phyloP scores from a whole-genome alignment of 2,888 invertebrate genomes.

The Petrolisthes cinctipes region DNA sequence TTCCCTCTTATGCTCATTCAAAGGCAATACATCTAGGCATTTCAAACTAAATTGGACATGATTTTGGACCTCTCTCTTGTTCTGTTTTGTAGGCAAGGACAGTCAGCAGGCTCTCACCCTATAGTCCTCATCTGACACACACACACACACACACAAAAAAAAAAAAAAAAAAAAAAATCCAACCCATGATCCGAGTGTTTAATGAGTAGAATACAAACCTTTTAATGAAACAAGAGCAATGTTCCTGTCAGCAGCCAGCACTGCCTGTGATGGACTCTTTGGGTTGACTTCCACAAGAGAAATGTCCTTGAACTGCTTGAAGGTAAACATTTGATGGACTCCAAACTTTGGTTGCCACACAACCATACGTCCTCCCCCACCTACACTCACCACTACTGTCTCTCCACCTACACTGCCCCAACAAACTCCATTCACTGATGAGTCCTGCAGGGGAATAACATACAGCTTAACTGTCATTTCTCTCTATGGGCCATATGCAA shows the following conservation, averaged over 20 bases:
- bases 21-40: no score
- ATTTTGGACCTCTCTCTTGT: no score
- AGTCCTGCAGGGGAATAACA: conserved; percentile 2
- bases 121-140: no score
- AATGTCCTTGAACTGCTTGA: conserved; percentile 23
- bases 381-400: conserved; percentile 39
- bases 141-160: no score
- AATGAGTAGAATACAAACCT: conserved; percentile 30
- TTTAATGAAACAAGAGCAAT: conserved; percentile 48
- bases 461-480: not conserved
- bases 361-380: conserved; percentile 31
- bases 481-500: not conserved
- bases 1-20: no score
- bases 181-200: not conserved
- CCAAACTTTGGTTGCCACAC: conserved; percentile 40
- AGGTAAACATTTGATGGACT: conserved; percentile 10
- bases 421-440: conserved; percentile 21
- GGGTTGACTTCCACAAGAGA: conserved; percentile 40
- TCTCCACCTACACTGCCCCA: conserved; percentile 44
- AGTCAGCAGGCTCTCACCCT: no score
- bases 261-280: conserved; percentile 27
- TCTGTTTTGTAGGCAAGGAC: no score
- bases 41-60: no score
- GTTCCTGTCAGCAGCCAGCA: conserved; percentile 53
- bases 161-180: no score